Evolutionary conservation across 2,113 vertebrate species (phyloP), one percentile per base, ranked within the genome.

Genomic region (Cepphus grylle): DNA sequence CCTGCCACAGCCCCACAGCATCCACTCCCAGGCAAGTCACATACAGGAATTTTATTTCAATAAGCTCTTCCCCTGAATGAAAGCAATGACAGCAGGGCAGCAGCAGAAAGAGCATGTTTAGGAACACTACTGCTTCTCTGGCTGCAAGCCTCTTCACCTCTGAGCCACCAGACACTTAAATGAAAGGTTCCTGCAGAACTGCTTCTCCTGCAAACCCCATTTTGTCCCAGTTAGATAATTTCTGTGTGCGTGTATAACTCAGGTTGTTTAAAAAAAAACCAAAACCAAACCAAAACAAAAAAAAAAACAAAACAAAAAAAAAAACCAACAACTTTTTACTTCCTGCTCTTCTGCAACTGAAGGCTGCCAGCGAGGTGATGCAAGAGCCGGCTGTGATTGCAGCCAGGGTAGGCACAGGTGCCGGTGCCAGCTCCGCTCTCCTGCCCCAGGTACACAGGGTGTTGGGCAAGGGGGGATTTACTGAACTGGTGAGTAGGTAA

Each of bases 381-480:
- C 94, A 96, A 96, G 85, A 93, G 42, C 29, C 0, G 0, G 30
- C 82, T 80, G 18, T 11, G n/a, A 61, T 95, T 96, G 82, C 94
- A 93, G 56, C 22, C 1, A 2, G 66, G 52, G 47, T 6, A 53
- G n/a, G 56, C 38, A 16, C 8, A 8, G 38, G 72, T 7, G 3
- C 9, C 3, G 5, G 36, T 29, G 50, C 29, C 6, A 6, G 38
- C 42, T 22, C 53, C 7, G 1, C 18, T 56, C 52, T 73, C 70
- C 84, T 36, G 59, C 38, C 40, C 43, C 0, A 0, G 22, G 36
- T 21, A 18, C 58, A 15, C 15, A 6, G 11, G 34, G n/a, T 27
- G 7, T 7, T 74, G 55, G 47, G 61, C 58, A 61, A 26, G 45
- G 29, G 7, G 34, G 25, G 14, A 27, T 59, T 50, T 34, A 53